Conservation (phyloP, 2,888 invertebrate species). For the Ormyrus nitidulus region DNA sequence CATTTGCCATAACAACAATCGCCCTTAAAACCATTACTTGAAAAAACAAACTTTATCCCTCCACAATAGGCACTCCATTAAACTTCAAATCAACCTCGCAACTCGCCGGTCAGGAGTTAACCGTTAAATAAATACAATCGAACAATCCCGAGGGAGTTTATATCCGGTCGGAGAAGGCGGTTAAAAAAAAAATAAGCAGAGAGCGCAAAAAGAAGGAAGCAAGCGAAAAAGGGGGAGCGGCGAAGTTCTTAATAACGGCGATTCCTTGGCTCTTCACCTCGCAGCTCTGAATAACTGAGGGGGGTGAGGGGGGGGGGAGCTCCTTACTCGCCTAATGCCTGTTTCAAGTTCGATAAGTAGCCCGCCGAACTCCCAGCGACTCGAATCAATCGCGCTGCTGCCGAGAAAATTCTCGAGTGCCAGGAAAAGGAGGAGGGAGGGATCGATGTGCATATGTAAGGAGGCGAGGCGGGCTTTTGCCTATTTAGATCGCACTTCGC, state of each 20-base stretch:
- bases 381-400: constrained; percentile 51
- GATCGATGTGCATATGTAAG: constrained; percentile 53
- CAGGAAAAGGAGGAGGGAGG: constrained; percentile 3
- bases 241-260: constrained; percentile 52
- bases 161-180: constrained; percentile 46
- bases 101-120: constrained; percentile 54
- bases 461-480: not conserved
- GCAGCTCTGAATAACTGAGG: not conserved
- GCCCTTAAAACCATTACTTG: constrained; percentile 15
- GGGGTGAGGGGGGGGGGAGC: not conserved
- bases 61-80: constrained; percentile 48
- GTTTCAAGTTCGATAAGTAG: constrained; percentile 55
- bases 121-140: constrained; percentile 65
- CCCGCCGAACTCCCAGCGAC: constrained; percentile 29
- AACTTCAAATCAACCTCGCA: constrained; percentile 47
- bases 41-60: constrained; percentile 34
- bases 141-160: constrained; percentile 47
- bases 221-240: not conserved
- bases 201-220: not conserved
- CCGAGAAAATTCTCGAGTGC: constrained; percentile 43
- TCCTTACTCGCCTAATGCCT: constrained; percentile 35
- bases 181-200: not conserved
- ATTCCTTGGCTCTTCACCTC: constrained; percentile 23
- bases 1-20: constrained; percentile 25
- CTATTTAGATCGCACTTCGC: constrained; percentile 14